phyloP scores from a whole-genome alignment of 2,888 invertebrate species.

The Poecilus cupreus region DNA sequence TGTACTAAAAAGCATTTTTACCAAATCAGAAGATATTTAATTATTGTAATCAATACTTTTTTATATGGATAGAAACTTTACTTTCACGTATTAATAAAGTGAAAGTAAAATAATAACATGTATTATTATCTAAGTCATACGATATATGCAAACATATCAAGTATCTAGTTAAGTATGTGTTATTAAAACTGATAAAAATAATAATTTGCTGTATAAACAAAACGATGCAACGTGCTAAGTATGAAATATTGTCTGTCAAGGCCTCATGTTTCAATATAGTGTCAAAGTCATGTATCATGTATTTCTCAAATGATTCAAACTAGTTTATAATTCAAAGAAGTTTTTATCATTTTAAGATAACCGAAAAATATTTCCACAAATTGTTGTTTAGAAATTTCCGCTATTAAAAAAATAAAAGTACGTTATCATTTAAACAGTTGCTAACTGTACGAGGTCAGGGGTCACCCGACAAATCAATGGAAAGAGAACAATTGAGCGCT shows the following conservation, averaged over 20 bases:
- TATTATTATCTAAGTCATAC: no score
- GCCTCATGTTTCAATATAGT: background rate
- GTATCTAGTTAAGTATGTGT: background rate
- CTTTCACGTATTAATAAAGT: no score
- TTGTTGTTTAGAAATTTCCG: background rate
- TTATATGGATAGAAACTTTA: no score
- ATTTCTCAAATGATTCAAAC: background rate
- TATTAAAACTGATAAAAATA: background rate
- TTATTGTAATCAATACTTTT: no score
- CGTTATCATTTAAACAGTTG: conserved; percentile 18
- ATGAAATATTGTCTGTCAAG: background rate
- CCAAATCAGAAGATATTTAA: no score
- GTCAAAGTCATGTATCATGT: background rate
- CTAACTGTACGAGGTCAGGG: conserved; percentile 36
- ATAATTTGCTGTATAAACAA: background rate
- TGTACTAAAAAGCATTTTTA: background rate
- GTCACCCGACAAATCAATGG: background rate
- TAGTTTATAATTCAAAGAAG: no score
- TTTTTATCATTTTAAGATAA: background rate
- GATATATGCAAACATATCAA: background rate
- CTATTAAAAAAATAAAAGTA: background rate
- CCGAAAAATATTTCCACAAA: background rate
- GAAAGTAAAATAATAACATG: no score
- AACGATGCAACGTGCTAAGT: background rate
- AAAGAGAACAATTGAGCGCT: background rate